Base-by-base conservation (phyloP, 1,140 invertebrate species). In the Colletes latitarsis region DNA sequence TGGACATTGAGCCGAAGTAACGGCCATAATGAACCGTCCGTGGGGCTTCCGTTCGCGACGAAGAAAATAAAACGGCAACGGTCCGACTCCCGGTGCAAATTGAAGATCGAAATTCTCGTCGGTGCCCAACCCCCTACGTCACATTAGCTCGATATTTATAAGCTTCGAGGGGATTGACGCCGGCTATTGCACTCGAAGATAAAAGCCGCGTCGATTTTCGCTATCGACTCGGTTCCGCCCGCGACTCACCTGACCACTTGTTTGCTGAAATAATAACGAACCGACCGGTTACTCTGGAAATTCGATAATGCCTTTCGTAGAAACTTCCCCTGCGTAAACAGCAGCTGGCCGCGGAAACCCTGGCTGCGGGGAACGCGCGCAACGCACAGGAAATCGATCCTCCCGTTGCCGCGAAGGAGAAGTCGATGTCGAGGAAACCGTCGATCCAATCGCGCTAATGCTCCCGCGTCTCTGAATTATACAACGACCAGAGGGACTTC, bases 381-480 rank as follows among this genome's bases (percentile, higher is more conserved):
- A 57, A 60, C 62, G 4, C 6, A 46, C 43, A 9, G 43, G n/a
- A 43, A 52, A 80, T 74, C 53, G 43, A 75, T 69, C 49, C 2
- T 5, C 4, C 17, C 10, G 64, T 3, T 9, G 14, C 14, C 12
- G 1, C 17, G 8, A 39, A 15, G n/a, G 19, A 63, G 30, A 46
- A 57, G 73, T 80, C 62, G 55, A 63, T 55, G 41, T 15, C 62
- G 41, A 17, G 52, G 68, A 49, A 58, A 82, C 53, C 49, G 64
- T 80, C 72, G 67, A 82, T 82, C 85, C 88, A 89, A 89, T 90
- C 88, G 80, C 66, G 39, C 82, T 89, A 91, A 91, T 90, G 88
- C 75, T 19, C 30, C 30, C 62, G 30, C 12, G 69, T 57, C 67
- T 73, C 53, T 89, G 85, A 82, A 90, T 90, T 88, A 88, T 87